phyloP scores from a whole-genome alignment of 1,140 invertebrate species.

The Hylaeus volcanicus region DNA sequence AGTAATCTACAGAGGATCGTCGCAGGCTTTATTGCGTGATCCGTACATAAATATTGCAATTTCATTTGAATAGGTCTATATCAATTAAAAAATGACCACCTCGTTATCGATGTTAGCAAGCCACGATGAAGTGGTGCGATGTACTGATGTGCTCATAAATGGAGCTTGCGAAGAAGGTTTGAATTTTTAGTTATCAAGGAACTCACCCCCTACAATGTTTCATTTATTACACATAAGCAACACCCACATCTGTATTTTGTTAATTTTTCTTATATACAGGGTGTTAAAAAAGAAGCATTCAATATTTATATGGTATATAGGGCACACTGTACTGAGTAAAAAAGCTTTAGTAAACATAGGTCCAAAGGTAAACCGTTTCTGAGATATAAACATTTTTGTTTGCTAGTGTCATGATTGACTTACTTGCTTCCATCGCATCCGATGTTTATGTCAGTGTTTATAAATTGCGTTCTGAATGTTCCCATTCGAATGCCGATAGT shows the following conservation, averaged over 20 bases:
- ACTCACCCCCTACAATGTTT: not conserved
- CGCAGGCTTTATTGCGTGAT: not conserved
- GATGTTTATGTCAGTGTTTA: no score
- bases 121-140: slow-evolving; percentile 86
- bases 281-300: no score
- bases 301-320: no score
- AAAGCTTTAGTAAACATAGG: no score
- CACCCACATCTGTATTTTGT: not conserved
- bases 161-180: slow-evolving; percentile 86
- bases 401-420: no score
- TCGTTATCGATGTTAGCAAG: slow-evolving; percentile 81
- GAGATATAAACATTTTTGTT: no score
- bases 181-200: slow-evolving; percentile 42
- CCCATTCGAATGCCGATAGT: no score
- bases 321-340: no score
- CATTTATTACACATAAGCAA: slow-evolving; percentile 36
- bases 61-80: not conserved
- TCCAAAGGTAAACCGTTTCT: no score
- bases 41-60: not conserved
- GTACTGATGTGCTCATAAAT: slow-evolving; percentile 84
- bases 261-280: no score
- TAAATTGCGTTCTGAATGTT: no score
- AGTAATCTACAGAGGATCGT: not conserved
- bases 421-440: no score
- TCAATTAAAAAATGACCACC: slow-evolving; percentile 59